Evolutionary conservation across 2,797 vertebrate species (phyloP), one percentile per base, ranked within the genome.

Genomic region (Dicrostonyx torquatus): DNA sequence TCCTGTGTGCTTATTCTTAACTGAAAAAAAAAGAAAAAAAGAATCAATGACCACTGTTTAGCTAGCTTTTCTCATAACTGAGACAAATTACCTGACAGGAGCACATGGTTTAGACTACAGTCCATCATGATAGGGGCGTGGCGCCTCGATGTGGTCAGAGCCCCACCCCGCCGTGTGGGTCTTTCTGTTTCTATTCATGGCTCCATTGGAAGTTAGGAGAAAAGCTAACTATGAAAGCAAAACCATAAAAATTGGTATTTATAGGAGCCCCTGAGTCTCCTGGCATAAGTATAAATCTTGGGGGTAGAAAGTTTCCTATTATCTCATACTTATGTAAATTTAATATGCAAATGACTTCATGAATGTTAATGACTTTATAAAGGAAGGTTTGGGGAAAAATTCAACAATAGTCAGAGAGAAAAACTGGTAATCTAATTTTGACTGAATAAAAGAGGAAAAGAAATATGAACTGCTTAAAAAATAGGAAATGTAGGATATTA

Each of bases 341-440:
- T 95, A 96, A 93, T 94, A 93, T 87, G 55, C 31, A 93, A 95
- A 93, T 2, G 66, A 15, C 22, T 79, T 70, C 53, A 90, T 95
- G 93, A 93, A 95, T 97, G 95, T 93, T 92, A 94, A 96, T 96
- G 48, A 73, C 87, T 87, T 78, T 84, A 14, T 85, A 95, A 94
- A 93, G 43, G 24, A 87, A 79, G 24, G 8, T 80, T 95, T 90
- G 48, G 83, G 48, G 22, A 83, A 87, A 95, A 86, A 91, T 64
- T 92, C 40, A 90, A 73, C 94, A 96, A 84, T 37, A 70, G 68
- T 15, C 26, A 68, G 83, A 76, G 43, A 86, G 55, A 70, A 40
- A 87, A 48, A 80, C 40, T 77, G 48, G 29, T 73, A 93, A 94
- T 88, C 34, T 77, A 82, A 96, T 92, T 96, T 91, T 96, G 89